A percentile compares a stretch with the other conserved stretches of the same genome.
Conservation (phyloP, 2,888 invertebrate genomes). For the Arctia plantaginis region DNA sequence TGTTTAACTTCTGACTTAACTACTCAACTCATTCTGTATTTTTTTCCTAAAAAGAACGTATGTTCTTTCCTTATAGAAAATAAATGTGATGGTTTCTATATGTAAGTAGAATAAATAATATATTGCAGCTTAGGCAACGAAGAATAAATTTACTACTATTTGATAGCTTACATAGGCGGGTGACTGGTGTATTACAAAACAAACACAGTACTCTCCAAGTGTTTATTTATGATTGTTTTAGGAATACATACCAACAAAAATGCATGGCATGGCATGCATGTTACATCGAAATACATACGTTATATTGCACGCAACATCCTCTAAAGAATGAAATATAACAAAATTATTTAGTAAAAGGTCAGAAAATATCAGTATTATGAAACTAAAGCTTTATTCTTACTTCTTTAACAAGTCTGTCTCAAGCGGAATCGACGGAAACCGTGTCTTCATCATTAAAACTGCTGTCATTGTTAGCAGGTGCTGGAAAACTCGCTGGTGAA, state of each 20-base stretch:
- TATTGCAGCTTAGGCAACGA: background rate
- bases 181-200: background rate
- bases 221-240: background rate
- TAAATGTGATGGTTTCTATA: no score
- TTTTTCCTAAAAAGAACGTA: no score
- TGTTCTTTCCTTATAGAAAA: no score
- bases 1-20: no score
- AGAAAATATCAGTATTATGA: background rate
- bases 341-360: background rate
- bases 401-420: slow-evolving; percentile 19
- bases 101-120: no score
- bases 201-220: background rate
- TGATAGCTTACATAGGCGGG: background rate
- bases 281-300: background rate
- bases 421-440: slow-evolving; percentile 79
- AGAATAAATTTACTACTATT: background rate
- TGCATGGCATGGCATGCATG: no score
- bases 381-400: background rate
- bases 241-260: background rate
- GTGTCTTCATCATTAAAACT: slow-evolving; percentile 79
- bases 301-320: background rate
- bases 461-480: slow-evolving; percentile 59
- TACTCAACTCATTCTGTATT: no score
- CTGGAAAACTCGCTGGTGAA: slow-evolving; percentile 67
- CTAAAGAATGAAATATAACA: background rate